Base-by-base conservation (phyloP, 1,140 invertebrate genomes). In the Vollenhovia emeryi region DNA sequence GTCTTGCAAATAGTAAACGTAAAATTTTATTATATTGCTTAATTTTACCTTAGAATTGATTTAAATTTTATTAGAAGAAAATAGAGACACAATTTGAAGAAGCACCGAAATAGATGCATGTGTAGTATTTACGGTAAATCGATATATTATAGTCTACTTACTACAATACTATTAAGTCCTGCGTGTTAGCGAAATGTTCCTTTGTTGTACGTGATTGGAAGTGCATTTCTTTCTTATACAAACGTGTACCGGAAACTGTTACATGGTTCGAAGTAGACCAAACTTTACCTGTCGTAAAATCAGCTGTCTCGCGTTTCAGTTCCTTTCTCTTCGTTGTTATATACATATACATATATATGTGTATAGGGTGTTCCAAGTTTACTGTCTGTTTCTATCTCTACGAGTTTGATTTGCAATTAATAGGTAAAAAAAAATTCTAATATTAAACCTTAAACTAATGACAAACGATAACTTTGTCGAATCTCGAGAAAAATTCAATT, bases 181-280 rank as follows among this genome's bases (percentile, higher is more conserved):
- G 11, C 11, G n/a, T 73, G 33, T 45, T 33, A 55, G 40, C 11
- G 27, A 64, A 66, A 33, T 45, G 36, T 66, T 62, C 27, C 45
- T 66, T 66, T 36, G 27, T n/a, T 33, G 73, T 60, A 66, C 82
- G 33, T 55, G 75, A 52, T 64, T 62, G 15, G 24, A 84, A 57
- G 45, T 40, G 74, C 73, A 24, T 66, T 66, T 79, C 45, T 21
- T 84, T 55, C 18, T 55, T 80, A 24, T 50, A 82, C 64, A 7
- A 71, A 57, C 52, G 36, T 82, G 45, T 79, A 79, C n/a, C 75
- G 62, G 75, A 85, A 80, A 69, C 30, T 68, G 62, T 85, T 85
- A 80, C 52, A 80, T 45, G 30, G 40, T 79, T 79, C 30, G 13
- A 57, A 80, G 50, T 85, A 69, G 84, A 66, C 75, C 80, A 80